Percentiles rank a stretch among this genome's conserved stretches.
These are phyloP conservation scores for Leiothrix lutea DNA, from an alignment of 2,113 vertebrate genomes.

Conservation along the genomic window DNA sequence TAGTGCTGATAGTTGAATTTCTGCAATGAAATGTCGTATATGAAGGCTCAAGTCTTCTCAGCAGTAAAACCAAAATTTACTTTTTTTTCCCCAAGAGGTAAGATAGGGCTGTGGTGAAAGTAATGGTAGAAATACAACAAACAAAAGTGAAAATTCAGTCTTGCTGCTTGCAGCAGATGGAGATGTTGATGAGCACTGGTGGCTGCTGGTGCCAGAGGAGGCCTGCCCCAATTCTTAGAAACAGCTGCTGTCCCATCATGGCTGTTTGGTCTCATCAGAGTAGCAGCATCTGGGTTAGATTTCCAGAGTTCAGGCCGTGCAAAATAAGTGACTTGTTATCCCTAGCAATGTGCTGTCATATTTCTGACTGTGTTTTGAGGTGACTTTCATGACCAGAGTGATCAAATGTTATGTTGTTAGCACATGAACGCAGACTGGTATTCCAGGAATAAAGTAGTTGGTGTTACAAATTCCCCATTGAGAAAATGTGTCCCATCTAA, in stretches of 20 bases:
- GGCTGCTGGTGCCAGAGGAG: not conserved
- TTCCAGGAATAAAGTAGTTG: not conserved
- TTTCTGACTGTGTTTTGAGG: not conserved
- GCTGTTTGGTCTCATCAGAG: not conserved
- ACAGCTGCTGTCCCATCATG: not conserved
- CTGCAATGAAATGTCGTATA: not conserved
- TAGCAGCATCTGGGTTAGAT: not conserved
- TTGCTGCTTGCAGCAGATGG: not conserved
- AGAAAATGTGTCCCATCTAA: not conserved
- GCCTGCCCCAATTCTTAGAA: not conserved
- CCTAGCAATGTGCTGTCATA: not conserved
- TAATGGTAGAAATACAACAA: not conserved
- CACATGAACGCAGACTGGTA: accelerated
- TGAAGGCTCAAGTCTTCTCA: not conserved
- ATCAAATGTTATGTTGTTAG: not conserved
- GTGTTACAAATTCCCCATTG: not conserved
- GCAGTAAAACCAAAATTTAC: not conserved
- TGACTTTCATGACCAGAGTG: not conserved
- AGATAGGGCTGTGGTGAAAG: not conserved
- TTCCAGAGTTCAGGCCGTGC: not conserved
- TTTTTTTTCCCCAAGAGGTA: not conserved
- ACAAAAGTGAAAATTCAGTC: not conserved
- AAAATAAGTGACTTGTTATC: not conserved
- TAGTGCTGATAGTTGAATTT: not conserved
- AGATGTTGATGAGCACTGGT: not conserved